phyloP scores from a whole-genome alignment of 2,113 vertebrate genomes.

The Synchiropus splendidus region DNA sequence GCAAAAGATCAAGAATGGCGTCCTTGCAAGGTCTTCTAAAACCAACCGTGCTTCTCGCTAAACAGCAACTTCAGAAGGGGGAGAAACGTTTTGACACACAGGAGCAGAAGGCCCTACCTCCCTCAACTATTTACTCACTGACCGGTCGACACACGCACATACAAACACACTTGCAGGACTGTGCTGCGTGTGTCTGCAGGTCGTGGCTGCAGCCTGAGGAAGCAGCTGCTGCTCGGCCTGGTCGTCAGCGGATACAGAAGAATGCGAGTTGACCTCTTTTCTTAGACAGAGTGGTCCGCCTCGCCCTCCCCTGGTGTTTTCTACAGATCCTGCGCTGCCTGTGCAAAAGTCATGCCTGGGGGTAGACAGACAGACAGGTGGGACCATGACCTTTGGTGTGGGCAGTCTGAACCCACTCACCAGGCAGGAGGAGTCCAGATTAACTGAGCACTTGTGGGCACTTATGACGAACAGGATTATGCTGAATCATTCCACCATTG shows the following conservation, averaged over 20 bases:
- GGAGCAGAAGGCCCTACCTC: conserved; percentile 4
- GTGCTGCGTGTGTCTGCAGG: conserved; percentile 31
- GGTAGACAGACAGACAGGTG: conserved; percentile 31
- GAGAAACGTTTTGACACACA: conserved; percentile 10
- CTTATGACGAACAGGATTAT: neutral
- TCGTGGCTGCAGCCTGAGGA: conserved; percentile 44
- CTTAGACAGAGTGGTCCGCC: conserved; percentile 22
- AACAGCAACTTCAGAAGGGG: neutral
- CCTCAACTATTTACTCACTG: conserved; percentile 13
- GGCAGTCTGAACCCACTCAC: conserved; percentile 10
- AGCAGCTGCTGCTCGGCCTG: conserved; percentile 46
- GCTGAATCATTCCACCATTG: no score
- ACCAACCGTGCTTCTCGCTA: no score
- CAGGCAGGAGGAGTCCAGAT: conserved; percentile 5
- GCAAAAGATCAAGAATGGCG: no score
- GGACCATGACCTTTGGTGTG: neutral
- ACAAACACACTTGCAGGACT: conserved; percentile 17
- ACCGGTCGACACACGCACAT: conserved; percentile 11
- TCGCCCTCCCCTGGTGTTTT: conserved; percentile 4
- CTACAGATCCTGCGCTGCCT: conserved; percentile 15
- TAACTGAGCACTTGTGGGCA: no score
- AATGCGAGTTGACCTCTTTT: conserved; percentile 51
- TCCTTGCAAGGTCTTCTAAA: no score
- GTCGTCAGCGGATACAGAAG: conserved; percentile 22
- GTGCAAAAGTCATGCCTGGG: conserved; percentile 10